Percentiles rank a stretch among this genome's conserved stretches.
Conservation (phyloP, 2,797 vertebrate genomes). For the Steatocranus sp. region DNA sequence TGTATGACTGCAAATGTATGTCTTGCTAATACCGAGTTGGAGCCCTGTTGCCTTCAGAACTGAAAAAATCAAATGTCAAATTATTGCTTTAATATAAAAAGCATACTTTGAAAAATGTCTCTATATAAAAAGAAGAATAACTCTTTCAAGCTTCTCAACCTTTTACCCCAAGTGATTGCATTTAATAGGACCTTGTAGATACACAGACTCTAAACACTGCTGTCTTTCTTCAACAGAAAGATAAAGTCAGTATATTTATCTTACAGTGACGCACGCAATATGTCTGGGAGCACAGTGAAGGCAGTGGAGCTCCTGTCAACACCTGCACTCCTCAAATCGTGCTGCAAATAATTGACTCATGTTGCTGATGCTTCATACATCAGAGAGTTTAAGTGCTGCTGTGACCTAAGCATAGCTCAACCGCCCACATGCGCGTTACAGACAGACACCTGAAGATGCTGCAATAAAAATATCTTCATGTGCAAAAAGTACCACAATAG, state of each 20-base stretch:
- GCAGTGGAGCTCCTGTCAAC: slow-evolving; percentile 18
- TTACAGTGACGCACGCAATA: background rate
- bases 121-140: background rate
- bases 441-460: slow-evolving; percentile 2
- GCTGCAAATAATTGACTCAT: slow-evolving; percentile 45
- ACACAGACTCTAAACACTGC: background rate
- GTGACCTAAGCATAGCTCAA: slow-evolving; percentile 29
- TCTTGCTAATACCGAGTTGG: background rate
- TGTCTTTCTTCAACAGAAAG: background rate
- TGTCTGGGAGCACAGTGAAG: slow-evolving; percentile 2
- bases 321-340: slow-evolving; percentile 15
- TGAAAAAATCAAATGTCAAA: background rate
- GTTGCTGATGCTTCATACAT: slow-evolving; percentile 30
- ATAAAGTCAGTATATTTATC: slow-evolving; percentile 19
- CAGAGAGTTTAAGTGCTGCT: slow-evolving; percentile 31
- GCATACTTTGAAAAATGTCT: background rate
- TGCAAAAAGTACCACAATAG: background rate
- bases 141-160: background rate
- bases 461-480: background rate
- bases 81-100: background rate
- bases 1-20: background rate
- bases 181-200: background rate
- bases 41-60: background rate
- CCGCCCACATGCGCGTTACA: background rate
- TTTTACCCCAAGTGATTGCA: background rate